Percentiles rank a stretch among this genome's conserved stretches.
Conservation (phyloP, 1,140 invertebrate species). For the Conus ventricosus region DNA sequence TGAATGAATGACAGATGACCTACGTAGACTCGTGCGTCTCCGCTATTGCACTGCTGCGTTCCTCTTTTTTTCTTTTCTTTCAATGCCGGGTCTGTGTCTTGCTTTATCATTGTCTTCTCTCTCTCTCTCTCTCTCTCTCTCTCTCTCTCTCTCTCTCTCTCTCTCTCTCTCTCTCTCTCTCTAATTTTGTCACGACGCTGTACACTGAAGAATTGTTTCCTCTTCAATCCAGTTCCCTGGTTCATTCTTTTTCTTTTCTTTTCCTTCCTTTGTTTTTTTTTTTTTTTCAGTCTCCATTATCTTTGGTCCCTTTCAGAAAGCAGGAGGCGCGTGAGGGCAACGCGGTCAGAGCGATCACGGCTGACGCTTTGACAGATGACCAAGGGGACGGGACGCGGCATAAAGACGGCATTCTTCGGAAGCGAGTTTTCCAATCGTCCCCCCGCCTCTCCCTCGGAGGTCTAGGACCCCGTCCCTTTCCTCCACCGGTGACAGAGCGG, state of each 20-base stretch:
- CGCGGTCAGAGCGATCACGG: not conserved
- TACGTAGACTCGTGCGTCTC: no score
- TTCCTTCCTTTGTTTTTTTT: no score
- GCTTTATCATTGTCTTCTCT: no score
- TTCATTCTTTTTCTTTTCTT: not conserved
- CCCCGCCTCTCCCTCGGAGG: not conserved
- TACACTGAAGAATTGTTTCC: not conserved
- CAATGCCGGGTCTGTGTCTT: no score
- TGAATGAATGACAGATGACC: no score
- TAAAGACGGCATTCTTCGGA: constrained; percentile 28
- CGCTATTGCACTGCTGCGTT: no score
- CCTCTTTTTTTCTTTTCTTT: no score
- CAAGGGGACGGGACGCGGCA: constrained; percentile 31
- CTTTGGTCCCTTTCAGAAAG: not conserved
- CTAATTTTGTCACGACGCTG: no score
- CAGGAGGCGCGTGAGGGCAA: not conserved
- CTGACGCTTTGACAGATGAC: constrained; percentile 24
- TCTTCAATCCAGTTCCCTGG: not conserved
- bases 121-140: no score
- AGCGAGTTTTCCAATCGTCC: not conserved
- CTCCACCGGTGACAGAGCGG: not conserved
- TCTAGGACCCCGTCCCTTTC: not conserved
- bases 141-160: no score
- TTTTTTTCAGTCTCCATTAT: no score
- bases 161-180: no score